Evolutionary conservation across 2,888 invertebrate genomes (phyloP), one percentile per base, ranked within the genome.

Genomic region (Glaucopsyche alexis): DNA sequence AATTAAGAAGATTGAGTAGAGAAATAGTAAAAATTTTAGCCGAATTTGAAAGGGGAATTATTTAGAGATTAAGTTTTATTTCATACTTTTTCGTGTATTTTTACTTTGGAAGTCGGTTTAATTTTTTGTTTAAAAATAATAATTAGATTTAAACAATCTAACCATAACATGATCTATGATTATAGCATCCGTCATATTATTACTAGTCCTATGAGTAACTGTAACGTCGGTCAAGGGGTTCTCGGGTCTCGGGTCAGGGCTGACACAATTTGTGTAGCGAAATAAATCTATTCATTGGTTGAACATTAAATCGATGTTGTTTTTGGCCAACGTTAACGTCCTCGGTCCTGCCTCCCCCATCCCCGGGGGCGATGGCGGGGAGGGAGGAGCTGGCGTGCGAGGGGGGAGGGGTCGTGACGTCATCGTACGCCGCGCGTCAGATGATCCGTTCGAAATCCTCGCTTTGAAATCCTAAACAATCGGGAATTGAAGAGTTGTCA

Each of bases 301-400:
- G 72, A 76, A 74, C 75, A 76, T 78, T 84, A 81, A 85, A 85
- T 83, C 81, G 79, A 78, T 87, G 86, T 85, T 87, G 86, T 86
- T 88, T 88, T 88, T 86, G 81, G 83, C 83, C 80, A 85, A 84
- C 85, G 86, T 87, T 87, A 84, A 83, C 84, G 82, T 84, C 82
- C 80, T 78, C 81, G 82, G 80, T 75, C 75, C 76, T 77, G 76
- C 77, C 73, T 16, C 29, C 29, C 55, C 60, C 29, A 5, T 16
- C 60, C 60, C 60, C 60, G 11, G 7, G 5, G 6, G 60, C 19
- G 16, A 5, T 9, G 5, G 11, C 79, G 85, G 81, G 80, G 78
- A 78, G 78, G 80, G 73, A 29, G 78, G 80, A 82, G 81, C 77
- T 84, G 86, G 84, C 29, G 29, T 29, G 86, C 16, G 11, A 9